Percentiles rank a stretch among this genome's conserved stretches.
Evolutionary conservation across 1,140 invertebrate genomes (phyloP).

Genomic region (Anoplophora glabripennis): DNA sequence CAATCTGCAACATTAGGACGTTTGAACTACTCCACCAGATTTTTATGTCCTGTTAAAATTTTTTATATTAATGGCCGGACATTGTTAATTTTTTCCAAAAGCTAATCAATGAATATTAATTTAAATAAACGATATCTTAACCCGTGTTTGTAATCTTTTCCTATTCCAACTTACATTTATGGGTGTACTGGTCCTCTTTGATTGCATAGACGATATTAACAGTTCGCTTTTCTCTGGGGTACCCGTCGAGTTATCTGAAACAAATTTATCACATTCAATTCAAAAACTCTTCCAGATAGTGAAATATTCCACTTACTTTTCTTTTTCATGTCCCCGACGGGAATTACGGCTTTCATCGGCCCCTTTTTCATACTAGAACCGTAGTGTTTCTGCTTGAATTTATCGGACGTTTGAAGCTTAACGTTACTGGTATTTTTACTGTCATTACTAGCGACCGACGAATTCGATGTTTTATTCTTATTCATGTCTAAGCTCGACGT

Average conservation of each 20-base stretch:
- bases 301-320: constrained; percentile 11
- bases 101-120: too few relatives aligned
- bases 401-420: not conserved
- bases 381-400: constrained; percentile 19
- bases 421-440: not conserved
- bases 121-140: too few relatives aligned
- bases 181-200: constrained; percentile 9
- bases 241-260: too few relatives aligned
- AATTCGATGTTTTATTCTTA: constrained; percentile 11
- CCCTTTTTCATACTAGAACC: constrained; percentile 9
- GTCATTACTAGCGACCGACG: constrained; percentile 1
- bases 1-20: too few relatives aligned
- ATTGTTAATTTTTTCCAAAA: too few relatives aligned
- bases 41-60: too few relatives aligned
- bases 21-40: too few relatives aligned
- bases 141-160: too few relatives aligned
- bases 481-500: not conserved
- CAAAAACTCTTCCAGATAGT: too few relatives aligned
- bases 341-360: constrained; percentile 27
- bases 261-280: too few relatives aligned
- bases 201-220: not conserved
- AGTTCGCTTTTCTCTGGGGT: constrained; percentile 1
- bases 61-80: too few relatives aligned
- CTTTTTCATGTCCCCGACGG: constrained; percentile 22
- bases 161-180: constrained; percentile 5